phyloP scores from a whole-genome alignment of 2,888 invertebrate species.

The Metallyticus violacea region DNA sequence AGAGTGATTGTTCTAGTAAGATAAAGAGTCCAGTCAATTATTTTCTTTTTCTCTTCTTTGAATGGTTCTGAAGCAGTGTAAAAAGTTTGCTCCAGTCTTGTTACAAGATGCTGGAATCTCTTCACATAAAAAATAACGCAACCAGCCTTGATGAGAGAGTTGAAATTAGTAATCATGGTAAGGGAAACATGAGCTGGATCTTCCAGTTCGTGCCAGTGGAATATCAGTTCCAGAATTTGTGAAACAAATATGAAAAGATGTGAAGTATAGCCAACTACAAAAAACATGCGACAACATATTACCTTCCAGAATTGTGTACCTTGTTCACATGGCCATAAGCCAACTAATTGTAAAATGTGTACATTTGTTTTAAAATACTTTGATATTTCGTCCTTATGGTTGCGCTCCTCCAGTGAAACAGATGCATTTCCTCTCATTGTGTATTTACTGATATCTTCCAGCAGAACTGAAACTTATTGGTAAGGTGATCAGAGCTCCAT shows the following conservation, averaged over 20 bases:
- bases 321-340: not conserved
- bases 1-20: not conserved
- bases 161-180: not conserved
- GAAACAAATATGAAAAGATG: not conserved
- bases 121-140: not conserved
- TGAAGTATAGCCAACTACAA: not conserved
- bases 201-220: not conserved
- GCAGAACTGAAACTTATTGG: not conserved
- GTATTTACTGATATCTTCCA: not conserved
- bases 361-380: not conserved
- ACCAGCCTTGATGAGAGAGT: not conserved
- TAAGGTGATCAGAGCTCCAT: not conserved
- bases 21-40: not conserved
- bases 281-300: not conserved
- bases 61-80: not conserved
- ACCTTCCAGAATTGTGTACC: not conserved
- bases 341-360: not conserved
- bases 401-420: not conserved
- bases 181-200: not conserved
- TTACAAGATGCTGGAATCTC: not conserved
- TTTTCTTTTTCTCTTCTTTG: not conserved
- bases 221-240: not conserved
- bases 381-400: not conserved
- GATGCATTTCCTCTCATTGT: not conserved
- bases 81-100: not conserved